Conservation (phyloP, 2,888 invertebrate species). For the Uloborus plumipes region DNA sequence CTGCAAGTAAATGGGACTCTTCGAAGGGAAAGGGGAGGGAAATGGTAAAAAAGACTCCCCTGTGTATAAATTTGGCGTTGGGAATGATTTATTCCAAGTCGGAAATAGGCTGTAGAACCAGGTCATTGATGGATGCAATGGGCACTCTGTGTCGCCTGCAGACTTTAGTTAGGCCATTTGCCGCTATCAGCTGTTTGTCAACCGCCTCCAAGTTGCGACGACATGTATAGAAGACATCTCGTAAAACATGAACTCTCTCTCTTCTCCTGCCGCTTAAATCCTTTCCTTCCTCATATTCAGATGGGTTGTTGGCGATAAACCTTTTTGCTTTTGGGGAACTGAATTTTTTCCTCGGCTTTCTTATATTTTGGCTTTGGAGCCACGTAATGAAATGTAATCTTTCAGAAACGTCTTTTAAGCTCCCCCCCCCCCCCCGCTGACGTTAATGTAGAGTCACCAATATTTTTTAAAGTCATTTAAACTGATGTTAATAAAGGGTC, state of each 20-base stretch:
- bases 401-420: too few relatives aligned
- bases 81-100: constrained; percentile 34
- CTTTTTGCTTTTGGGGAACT: neutral
- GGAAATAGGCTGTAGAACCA: constrained; percentile 7
- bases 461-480: too few relatives aligned
- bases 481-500: too few relatives aligned
- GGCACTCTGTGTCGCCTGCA: constrained; percentile 51
- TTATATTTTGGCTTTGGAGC: neutral
- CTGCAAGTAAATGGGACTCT: constrained; percentile 8
- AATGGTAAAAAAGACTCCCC: constrained; percentile 14
- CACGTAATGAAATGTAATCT: too few relatives aligned
- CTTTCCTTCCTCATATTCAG: constrained; percentile 16
- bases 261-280: constrained; percentile 28
- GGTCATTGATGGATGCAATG: constrained; percentile 53
- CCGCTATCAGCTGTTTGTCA: constrained; percentile 48
- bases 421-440: too few relatives aligned
- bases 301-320: constrained; percentile 2
- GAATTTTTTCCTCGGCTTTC: neutral
- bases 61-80: constrained; percentile 41
- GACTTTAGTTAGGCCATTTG: constrained; percentile 52
- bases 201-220: constrained; percentile 18
- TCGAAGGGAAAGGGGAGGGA: neutral
- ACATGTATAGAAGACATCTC: constrained; percentile 26
- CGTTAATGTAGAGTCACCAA: too few relatives aligned
- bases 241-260: constrained; percentile 25